Evolutionary conservation across 2,888 invertebrate genomes (phyloP).

Genomic region (Andrena fulva): DNA sequence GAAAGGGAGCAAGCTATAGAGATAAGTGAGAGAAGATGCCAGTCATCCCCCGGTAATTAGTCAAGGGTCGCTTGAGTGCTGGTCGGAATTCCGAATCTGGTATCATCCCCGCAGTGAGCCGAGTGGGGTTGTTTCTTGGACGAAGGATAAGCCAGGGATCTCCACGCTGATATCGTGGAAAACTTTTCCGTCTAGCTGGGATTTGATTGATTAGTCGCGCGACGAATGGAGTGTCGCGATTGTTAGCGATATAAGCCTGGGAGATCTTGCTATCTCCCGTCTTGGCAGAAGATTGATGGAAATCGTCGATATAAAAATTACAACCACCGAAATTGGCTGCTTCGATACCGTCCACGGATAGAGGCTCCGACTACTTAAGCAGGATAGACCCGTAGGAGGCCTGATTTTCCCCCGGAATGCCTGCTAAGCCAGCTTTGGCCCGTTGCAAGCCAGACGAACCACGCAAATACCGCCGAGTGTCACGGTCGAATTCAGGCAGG

Average conservation of each 20-base stretch:
- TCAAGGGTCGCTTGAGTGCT: conserved; percentile 81
- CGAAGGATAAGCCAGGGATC: conserved; percentile 70
- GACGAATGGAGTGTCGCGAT: conserved; percentile 72
- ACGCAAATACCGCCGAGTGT: conserved; percentile 34
- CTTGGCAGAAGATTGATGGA: conserved; percentile 51
- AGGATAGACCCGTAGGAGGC: neutral
- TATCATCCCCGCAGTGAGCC: conserved; percentile 60
- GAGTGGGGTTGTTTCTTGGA: conserved; percentile 57
- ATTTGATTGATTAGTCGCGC: conserved; percentile 81
- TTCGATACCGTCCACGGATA: neutral
- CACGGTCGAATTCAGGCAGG: conserved; percentile 42
- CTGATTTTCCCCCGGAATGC: conserved; percentile 43
- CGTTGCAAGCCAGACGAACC: conserved; percentile 9
- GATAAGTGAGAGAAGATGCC: conserved; percentile 84
- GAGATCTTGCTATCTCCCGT: conserved; percentile 38
- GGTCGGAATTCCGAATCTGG: conserved; percentile 73
- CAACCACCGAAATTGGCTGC: neutral
- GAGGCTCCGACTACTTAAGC: neutral
- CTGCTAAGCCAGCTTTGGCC: conserved; percentile 49
- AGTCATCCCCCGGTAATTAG: conserved; percentile 84
- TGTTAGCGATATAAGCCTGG: conserved; percentile 59
- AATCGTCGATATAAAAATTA: conserved; percentile 45
- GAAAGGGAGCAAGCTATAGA: conserved; percentile 77
- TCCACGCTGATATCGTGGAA: conserved; percentile 72
- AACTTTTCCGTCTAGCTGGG: conserved; percentile 71